A percentile compares a stretch with the other conserved stretches of the same genome.
phyloP scores from a whole-genome alignment of 2,113 vertebrate species.

The Percopsis transmontana region DNA sequence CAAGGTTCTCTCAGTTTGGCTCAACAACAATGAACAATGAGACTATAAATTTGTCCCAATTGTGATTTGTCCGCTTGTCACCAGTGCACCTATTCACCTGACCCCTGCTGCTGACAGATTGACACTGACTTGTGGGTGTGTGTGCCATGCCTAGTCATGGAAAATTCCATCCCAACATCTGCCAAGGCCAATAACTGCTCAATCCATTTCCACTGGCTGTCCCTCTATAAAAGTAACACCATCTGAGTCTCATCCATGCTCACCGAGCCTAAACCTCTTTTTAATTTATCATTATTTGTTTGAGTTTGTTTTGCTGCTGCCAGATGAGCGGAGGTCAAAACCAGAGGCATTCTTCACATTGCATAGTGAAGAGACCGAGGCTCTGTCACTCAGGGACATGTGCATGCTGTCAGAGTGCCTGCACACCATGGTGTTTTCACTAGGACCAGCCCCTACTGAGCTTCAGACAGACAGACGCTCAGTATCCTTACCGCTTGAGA shows the following conservation, averaged over 20 bases:
- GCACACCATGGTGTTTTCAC: neutral
- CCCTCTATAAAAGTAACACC: neutral
- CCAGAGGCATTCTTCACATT: constrained; percentile 34
- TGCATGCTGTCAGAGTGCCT: neutral
- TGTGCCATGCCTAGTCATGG: neutral
- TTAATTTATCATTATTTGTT: neutral
- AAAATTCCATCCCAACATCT: constrained; percentile 11
- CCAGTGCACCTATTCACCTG: constrained; percentile 18
- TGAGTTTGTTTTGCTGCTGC: neutral
- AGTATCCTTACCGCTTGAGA: constrained; percentile 79
- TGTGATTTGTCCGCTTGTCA: constrained; percentile 31
- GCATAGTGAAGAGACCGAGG: neutral
- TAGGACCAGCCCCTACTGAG: neutral
- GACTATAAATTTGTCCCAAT: constrained; percentile 35
- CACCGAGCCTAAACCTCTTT: neutral
- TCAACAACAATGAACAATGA: neutral
- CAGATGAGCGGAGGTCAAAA: constrained; percentile 8
- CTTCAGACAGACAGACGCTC: neutral
- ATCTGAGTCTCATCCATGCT: neutral
- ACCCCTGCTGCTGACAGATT: constrained; percentile 22
- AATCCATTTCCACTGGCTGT: constrained; percentile 1
- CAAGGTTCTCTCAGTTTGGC: constrained; percentile 28
- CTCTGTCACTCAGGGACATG: neutral
- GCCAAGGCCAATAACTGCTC: neutral
- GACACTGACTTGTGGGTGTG: constrained; percentile 30